These are phyloP conservation scores for Eulithis testata DNA, from an alignment of 2,888 invertebrate species.

Conservation along the genomic window DNA sequence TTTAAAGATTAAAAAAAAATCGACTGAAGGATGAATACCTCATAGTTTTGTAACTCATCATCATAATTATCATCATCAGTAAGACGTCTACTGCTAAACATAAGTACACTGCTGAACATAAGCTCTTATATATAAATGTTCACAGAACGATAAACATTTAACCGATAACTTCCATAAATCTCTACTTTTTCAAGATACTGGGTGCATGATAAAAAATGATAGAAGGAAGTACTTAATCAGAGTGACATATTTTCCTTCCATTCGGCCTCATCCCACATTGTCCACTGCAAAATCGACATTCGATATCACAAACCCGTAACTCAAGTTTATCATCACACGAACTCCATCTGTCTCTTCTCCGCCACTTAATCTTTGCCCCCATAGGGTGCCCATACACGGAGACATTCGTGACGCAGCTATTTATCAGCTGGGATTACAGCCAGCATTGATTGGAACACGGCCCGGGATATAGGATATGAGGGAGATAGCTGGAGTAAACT, in stretches of 20 bases:
- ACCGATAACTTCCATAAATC: no score
- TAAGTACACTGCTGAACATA: no score
- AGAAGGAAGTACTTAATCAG: background rate
- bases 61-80: no score
- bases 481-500: slow-evolving; percentile 3
- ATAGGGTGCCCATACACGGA: slow-evolving; percentile 6
- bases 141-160: no score
- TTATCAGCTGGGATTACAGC: slow-evolving; percentile 36
- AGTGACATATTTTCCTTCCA: no score
- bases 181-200: no score
- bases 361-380: slow-evolving; percentile 11
- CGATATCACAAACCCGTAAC: background rate
- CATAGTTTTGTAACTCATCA: no score
- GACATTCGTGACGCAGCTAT: slow-evolving; percentile 28
- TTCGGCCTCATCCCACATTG: background rate
- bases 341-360: slow-evolving; percentile 17
- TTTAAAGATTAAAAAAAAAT: no score
- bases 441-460: slow-evolving; percentile 31
- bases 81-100: no score
- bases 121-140: no score
- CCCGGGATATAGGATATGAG: slow-evolving; percentile 4
- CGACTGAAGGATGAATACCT: no score
- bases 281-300: background rate
- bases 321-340: slow-evolving; percentile 4
- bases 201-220: no score